Evolutionary conservation across 2,888 invertebrate species (phyloP).

Genomic region (Drosophila mercatorum): DNA sequence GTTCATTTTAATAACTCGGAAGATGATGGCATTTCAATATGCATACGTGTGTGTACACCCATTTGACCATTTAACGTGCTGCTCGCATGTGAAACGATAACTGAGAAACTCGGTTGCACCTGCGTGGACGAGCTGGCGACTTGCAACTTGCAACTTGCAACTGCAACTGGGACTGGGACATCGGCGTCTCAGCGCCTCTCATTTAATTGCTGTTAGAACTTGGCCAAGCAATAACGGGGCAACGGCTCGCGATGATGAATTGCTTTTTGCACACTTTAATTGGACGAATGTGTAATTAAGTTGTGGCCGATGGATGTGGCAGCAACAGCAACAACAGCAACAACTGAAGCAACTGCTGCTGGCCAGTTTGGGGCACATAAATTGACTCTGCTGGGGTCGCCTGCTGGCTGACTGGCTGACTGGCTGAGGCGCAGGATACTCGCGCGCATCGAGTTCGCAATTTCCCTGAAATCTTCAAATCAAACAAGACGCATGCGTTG

Average conservation of each 20-base stretch:
- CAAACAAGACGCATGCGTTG: conserved; percentile 83
- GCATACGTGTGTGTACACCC: conserved; percentile 38
- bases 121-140: conserved; percentile 52
- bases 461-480: conserved; percentile 82
- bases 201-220: conserved; percentile 72
- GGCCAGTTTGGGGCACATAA: conserved; percentile 40
- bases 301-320: conserved; percentile 66
- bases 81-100: conserved; percentile 78
- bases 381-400: conserved; percentile 45
- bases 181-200: conserved; percentile 34
- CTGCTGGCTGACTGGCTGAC: conserved; percentile 13
- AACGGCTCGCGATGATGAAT: conserved; percentile 76
- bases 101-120: conserved; percentile 64
- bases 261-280: conserved; percentile 82
- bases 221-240: conserved; percentile 64
- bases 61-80: conserved; percentile 71
- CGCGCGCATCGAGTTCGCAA: conserved; percentile 44
- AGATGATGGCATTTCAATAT: conserved; percentile 67
- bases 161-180: conserved; percentile 12
- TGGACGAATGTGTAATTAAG: conserved; percentile 83
- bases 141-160: background rate
- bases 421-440: conserved; percentile 32
- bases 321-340: conserved; percentile 2
- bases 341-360: conserved; percentile 12
- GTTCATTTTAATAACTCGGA: conserved; percentile 59